Conservation (phyloP, 2,113 vertebrate species). For the Anas platyrhynchos region DNA sequence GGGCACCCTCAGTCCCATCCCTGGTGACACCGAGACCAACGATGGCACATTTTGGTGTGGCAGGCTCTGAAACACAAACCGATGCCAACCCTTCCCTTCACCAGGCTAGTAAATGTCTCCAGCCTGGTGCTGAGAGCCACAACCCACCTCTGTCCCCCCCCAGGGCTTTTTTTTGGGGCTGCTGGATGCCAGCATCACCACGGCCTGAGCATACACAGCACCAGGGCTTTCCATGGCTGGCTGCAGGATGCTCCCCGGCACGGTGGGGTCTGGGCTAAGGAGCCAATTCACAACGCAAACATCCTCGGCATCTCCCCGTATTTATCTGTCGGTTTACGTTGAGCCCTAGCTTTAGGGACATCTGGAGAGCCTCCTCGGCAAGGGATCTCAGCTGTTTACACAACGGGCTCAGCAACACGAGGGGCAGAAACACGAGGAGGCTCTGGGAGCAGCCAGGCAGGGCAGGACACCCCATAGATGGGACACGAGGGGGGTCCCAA, state of each 20-base stretch:
- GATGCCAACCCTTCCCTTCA: too few species aligned
- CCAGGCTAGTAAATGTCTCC: rapidly evolving
- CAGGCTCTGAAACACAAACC: rapidly evolving
- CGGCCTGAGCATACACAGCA: rapidly evolving
- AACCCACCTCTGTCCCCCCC: background rate
- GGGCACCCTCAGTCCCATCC: background rate
- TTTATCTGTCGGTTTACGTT: conserved; percentile 35
- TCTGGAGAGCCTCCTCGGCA: conserved; percentile 19
- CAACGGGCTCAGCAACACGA: background rate
- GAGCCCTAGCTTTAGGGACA: conserved; percentile 33
- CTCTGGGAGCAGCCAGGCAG: background rate
- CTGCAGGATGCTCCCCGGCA: rapidly evolving
- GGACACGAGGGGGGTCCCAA: background rate
- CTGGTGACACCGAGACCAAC: background rate
- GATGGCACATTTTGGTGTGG: rapidly evolving
- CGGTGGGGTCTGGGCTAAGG: background rate
- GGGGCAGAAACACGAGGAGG: rapidly evolving
- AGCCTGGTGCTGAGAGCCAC: background rate
- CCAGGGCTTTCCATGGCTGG: background rate
- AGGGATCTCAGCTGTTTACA: conserved; percentile 3
- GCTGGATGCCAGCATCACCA: too few species aligned
- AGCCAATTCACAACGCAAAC: conserved; percentile 7
- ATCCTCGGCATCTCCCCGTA: conserved; percentile 1
- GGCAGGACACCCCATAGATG: background rate
- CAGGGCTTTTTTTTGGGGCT: background rate